These are phyloP conservation scores for Seira ritae DNA, from an alignment of 2,888 invertebrate species.

Conservation along the genomic window DNA sequence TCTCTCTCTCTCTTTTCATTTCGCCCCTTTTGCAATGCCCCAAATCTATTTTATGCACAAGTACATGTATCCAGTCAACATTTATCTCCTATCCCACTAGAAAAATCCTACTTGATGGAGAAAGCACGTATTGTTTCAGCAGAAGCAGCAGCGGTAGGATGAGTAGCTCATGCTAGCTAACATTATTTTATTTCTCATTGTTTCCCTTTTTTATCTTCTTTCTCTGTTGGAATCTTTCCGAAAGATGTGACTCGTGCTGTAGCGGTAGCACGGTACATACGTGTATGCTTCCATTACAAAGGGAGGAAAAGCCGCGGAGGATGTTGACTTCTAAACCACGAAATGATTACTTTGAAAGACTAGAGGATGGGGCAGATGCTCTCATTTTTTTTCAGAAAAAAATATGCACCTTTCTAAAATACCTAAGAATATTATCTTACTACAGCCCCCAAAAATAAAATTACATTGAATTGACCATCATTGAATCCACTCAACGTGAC, in stretches of 20 bases:
- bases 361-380: too few species aligned
- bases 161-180: not conserved
- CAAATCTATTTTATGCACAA: too few species aligned
- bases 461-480: conserved; percentile 23
- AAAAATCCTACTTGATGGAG: not conserved
- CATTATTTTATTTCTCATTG: conserved; percentile 3
- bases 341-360: not conserved
- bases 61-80: too few species aligned
- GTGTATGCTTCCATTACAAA: not conserved
- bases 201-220: conserved; percentile 1
- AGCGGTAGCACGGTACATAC: too few species aligned
- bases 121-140: conserved; percentile 3
- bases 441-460: too few species aligned
- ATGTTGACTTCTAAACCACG: not conserved
- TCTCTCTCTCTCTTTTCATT: not conserved
- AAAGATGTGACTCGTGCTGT: too few species aligned
- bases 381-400: too few species aligned
- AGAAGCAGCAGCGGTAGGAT: not conserved
- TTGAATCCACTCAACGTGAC: conserved; percentile 8
- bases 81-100: too few species aligned
- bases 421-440: too few species aligned
- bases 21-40: too few species aligned
- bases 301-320: not conserved
- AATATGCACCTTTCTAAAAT: not conserved
- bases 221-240: not conserved